Conservation (phyloP, 64 coral and sea anemone species). For the Actinia tenebrosa region DNA sequence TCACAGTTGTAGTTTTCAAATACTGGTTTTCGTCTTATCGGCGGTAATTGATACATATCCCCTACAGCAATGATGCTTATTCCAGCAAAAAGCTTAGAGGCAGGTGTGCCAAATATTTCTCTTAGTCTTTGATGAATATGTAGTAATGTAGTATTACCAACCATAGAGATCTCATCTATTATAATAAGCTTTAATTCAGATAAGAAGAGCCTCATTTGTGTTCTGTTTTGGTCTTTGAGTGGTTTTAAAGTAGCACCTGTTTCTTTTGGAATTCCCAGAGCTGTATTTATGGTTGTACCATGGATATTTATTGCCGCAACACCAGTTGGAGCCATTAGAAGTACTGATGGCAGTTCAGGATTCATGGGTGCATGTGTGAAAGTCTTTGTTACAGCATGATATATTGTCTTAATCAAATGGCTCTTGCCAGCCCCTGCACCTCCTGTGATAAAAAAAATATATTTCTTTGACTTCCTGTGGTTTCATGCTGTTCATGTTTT, state of each 20-base stretch:
- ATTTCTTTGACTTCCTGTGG: background rate
- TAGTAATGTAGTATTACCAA: slow-evolving; percentile 21
- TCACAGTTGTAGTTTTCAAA: slow-evolving; percentile 19
- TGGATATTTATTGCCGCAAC: slow-evolving; percentile 24
- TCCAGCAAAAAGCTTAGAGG: slow-evolving; percentile 23
- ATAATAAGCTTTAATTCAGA: slow-evolving; percentile 19
- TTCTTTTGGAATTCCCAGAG: slow-evolving; percentile 20
- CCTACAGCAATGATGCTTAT: slow-evolving; percentile 28
- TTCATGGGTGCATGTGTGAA: slow-evolving; percentile 16
- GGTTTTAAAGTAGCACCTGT: slow-evolving; percentile 8
- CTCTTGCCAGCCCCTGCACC: slow-evolving; percentile 22
- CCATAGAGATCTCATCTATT: slow-evolving; percentile 33
- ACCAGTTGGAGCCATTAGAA: slow-evolving; percentile 26
- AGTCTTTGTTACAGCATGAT: slow-evolving; percentile 22
- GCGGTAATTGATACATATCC: slow-evolving; percentile 18
- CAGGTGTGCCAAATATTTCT: slow-evolving; percentile 24
- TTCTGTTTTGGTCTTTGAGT: slow-evolving; percentile 20
- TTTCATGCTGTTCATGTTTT: background rate
- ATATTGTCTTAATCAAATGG: slow-evolving; percentile 29
- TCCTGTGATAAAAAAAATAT: slow-evolving; percentile 14
- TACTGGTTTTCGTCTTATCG: slow-evolving; percentile 10
- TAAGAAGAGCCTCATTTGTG: slow-evolving; percentile 6
- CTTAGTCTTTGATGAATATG: slow-evolving; percentile 24
- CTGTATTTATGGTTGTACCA: slow-evolving; percentile 27
- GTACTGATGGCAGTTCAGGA: slow-evolving; percentile 11